These are phyloP conservation scores for Alethe diademata DNA, from an alignment of 2,113 vertebrate genomes.

Conservation along the genomic window DNA sequence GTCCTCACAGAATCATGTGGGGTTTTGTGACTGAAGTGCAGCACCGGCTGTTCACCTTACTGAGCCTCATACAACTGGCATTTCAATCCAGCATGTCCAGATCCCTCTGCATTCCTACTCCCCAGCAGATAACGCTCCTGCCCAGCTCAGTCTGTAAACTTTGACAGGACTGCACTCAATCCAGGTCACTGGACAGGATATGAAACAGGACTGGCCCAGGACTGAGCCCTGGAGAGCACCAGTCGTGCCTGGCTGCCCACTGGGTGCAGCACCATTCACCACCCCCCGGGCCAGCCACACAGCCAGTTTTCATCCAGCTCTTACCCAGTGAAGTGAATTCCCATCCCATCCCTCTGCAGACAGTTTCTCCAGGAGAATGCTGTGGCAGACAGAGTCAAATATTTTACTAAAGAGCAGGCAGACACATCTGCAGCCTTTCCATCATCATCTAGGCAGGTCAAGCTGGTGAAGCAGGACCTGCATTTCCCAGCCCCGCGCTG, in stretches of 20 bases:
- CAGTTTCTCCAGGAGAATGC: neutral
- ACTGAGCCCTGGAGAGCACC: neutral
- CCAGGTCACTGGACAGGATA: neutral
- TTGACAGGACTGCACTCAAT: neutral
- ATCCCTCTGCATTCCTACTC: neutral
- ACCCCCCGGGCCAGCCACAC: neutral
- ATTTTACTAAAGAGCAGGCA: neutral
- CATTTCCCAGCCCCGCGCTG: neutral
- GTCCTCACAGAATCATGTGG: neutral
- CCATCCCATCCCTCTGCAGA: neutral
- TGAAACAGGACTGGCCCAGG: neutral
- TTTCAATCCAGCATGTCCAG: neutral
- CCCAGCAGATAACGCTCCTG: neutral
- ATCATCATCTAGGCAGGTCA: neutral
- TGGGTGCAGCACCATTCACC: neutral
- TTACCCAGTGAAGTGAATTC: neutral
- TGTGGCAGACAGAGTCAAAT: neutral
- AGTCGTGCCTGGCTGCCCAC: neutral
- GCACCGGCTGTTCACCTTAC: neutral
- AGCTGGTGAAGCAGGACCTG: neutral
- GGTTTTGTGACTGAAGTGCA: neutral
- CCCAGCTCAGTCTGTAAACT: neutral
- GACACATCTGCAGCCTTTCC: neutral
- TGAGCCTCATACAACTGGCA: neutral
- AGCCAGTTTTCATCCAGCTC: neutral